phyloP scores from a whole-genome alignment of 2,888 invertebrate species.

The Neria commutata region DNA sequence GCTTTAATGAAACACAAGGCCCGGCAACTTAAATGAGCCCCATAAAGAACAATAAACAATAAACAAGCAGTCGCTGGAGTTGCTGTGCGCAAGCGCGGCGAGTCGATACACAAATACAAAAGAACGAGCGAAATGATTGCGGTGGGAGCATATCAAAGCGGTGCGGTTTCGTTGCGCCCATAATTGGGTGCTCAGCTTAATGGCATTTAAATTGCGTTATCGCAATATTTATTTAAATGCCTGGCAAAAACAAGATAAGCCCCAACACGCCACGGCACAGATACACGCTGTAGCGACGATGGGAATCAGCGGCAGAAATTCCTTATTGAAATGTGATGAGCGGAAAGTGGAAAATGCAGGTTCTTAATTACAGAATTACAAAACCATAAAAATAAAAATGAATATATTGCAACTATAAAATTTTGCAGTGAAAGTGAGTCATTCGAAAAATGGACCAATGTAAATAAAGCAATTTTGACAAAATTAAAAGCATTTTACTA shows the following conservation, averaged over 20 bases:
- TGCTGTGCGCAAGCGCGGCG: too few species aligned
- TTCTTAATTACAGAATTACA: too few species aligned
- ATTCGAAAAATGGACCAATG: too few species aligned
- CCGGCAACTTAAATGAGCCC: constrained; percentile 57
- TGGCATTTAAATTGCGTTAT: constrained; percentile 60
- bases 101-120: too few species aligned
- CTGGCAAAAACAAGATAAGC: constrained; percentile 25
- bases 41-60: constrained; percentile 55
- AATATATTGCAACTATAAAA: too few species aligned
- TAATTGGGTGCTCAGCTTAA: constrained; percentile 60
- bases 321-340: too few species aligned
- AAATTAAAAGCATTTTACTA: too few species aligned
- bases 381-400: too few species aligned
- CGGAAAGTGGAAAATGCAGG: too few species aligned
- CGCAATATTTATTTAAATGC: constrained; percentile 57
- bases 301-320: neutral
- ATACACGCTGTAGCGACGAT: neutral
- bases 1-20: constrained; percentile 52
- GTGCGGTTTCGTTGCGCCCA: constrained; percentile 32
- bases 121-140: neutral
- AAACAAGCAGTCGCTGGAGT: constrained; percentile 30
- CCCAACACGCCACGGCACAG: neutral
- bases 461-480: too few species aligned
- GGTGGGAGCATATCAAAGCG: constrained; percentile 30
- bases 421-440: too few species aligned